These are phyloP conservation scores for Eclectus roratus DNA, from an alignment of 2,113 vertebrate genomes.

Conservation along the genomic window DNA sequence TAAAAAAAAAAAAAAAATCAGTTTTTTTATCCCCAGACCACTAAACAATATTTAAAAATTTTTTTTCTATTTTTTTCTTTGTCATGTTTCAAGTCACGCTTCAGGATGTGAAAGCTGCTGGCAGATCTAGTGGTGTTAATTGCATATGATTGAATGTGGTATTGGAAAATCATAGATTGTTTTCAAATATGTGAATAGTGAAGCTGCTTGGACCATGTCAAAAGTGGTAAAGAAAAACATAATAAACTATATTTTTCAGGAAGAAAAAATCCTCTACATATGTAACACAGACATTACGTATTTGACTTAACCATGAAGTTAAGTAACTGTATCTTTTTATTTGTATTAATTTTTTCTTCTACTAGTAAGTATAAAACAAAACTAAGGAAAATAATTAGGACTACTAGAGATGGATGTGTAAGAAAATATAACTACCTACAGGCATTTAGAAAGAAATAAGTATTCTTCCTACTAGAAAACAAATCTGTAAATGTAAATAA, in stretches of 20 bases:
- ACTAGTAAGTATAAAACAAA: background rate
- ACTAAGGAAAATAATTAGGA: background rate
- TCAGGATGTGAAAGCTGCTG: background rate
- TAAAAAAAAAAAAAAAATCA: background rate
- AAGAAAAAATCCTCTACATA: background rate
- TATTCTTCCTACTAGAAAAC: background rate
- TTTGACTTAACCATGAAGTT: background rate
- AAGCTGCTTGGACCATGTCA: background rate
- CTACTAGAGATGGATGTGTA: background rate
- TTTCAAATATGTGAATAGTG: background rate
- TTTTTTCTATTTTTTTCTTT: background rate
- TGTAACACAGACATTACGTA: background rate
- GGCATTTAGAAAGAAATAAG: background rate
- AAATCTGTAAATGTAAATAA: background rate
- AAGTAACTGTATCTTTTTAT: background rate
- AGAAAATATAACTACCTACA: rapidly evolving
- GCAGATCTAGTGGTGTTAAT: background rate
- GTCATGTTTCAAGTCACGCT: background rate
- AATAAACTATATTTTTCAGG: background rate
- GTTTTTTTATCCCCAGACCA: background rate
- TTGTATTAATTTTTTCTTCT: background rate
- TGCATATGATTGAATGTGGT: background rate
- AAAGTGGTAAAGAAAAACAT: background rate
- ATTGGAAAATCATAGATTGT: background rate
- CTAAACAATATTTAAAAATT: background rate